Conservation (phyloP, 2,113 vertebrate genomes). For the Chaetodon trifascialis region DNA sequence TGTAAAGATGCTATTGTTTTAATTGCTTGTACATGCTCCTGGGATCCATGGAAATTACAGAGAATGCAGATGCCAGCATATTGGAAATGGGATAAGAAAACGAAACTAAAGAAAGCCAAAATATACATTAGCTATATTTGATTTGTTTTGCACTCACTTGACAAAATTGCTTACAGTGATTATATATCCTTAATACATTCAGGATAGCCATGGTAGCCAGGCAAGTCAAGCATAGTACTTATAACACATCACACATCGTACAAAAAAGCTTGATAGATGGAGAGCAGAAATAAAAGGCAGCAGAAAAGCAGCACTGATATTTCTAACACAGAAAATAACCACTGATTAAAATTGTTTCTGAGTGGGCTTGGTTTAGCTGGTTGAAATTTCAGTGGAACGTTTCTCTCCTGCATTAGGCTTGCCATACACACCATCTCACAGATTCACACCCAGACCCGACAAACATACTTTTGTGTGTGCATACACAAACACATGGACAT, state of each 20-base stretch:
- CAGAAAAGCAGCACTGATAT: neutral
- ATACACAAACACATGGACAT: constrained; percentile 5
- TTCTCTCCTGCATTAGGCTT: neutral
- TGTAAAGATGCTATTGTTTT: constrained; percentile 86
- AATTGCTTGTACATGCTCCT: constrained; percentile 86
- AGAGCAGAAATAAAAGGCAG: neutral
- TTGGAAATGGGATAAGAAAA: constrained; percentile 80
- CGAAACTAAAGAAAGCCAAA: constrained; percentile 73
- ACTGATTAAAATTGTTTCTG: neutral
- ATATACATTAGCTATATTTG: constrained; percentile 79
- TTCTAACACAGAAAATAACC: neutral
- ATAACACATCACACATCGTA: constrained; percentile 14
- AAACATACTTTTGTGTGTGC: constrained; percentile 1
- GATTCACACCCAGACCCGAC: neutral
- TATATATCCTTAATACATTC: constrained; percentile 50
- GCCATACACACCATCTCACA: neutral
- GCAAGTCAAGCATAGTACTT: constrained; percentile 19
- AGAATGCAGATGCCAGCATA: constrained; percentile 85
- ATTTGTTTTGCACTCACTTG: constrained; percentile 73
- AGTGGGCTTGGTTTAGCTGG: neutral
- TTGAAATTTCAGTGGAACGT: neutral
- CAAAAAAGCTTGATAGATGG: neutral
- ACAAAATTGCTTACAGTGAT: constrained; percentile 64
- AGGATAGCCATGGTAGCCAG: constrained; percentile 24
- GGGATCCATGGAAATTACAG: constrained; percentile 84